Conservation (phyloP, 2,797 vertebrate species). For the Thaleichthys pacificus region DNA sequence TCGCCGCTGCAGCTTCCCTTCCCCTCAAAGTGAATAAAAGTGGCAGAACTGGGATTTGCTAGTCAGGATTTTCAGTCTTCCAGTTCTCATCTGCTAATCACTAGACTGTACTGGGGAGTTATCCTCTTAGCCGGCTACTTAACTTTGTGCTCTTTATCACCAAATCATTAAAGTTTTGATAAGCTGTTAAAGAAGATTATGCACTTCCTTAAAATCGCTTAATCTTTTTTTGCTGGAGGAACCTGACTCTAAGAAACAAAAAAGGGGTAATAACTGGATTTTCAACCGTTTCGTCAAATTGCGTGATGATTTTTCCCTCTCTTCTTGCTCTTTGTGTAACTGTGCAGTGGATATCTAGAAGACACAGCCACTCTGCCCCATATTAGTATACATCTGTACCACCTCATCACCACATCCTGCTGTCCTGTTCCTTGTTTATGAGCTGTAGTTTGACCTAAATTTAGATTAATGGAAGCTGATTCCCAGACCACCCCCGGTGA, state of each 20-base stretch:
- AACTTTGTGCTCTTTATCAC: slow-evolving; percentile 85
- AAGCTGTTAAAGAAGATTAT: slow-evolving; percentile 85
- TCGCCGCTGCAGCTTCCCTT: slow-evolving; percentile 67
- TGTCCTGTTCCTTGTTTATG: slow-evolving; percentile 36
- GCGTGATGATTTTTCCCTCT: slow-evolving; percentile 42
- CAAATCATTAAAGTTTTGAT: slow-evolving; percentile 87
- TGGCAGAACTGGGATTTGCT: slow-evolving; percentile 79
- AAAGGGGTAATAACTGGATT: slow-evolving; percentile 69
- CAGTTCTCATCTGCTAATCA: slow-evolving; percentile 84
- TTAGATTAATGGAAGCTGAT: slow-evolving; percentile 70
- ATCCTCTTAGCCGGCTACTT: slow-evolving; percentile 85
- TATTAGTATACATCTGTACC: neutral
- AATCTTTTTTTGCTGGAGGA: slow-evolving; percentile 75
- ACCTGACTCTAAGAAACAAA: slow-evolving; percentile 74
- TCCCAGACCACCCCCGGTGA: slow-evolving; percentile 51
- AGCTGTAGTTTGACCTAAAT: slow-evolving; percentile 64
- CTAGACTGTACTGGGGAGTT: slow-evolving; percentile 81
- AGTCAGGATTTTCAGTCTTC: slow-evolving; percentile 76
- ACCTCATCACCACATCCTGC: slow-evolving; percentile 35
- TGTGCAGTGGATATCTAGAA: neutral
- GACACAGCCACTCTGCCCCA: neutral
- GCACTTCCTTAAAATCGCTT: slow-evolving; percentile 80
- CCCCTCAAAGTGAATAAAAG: slow-evolving; percentile 76
- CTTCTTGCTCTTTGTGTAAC: slow-evolving; percentile 38
- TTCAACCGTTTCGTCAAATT: slow-evolving; percentile 48